These are phyloP conservation scores for Nansenia antarctica DNA, from an alignment of 2,113 vertebrate genomes.

Conservation along the genomic window DNA sequence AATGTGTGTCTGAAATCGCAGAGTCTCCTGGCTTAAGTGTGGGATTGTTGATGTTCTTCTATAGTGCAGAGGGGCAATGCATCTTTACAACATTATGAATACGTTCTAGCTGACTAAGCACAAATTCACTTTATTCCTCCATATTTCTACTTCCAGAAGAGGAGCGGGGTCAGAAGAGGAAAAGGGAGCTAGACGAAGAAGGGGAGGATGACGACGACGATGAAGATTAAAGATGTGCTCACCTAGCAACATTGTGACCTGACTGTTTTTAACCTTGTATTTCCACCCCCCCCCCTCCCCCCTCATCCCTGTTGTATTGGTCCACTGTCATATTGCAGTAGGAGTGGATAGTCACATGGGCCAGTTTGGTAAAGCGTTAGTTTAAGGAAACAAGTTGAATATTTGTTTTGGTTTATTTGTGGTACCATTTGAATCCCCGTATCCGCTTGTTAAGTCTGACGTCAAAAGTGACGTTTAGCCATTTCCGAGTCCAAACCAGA, in stretches of 20 bases:
- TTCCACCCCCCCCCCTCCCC: slow-evolving; percentile 64
- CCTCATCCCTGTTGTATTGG: slow-evolving; percentile 56
- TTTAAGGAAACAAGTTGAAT: slow-evolving; percentile 38
- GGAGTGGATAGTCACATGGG: slow-evolving; percentile 80
- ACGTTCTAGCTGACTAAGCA: too few relatives aligned
- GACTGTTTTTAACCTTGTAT: slow-evolving; percentile 89
- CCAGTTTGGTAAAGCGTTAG: slow-evolving; percentile 62
- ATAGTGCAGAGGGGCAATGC: too few relatives aligned
- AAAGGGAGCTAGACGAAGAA: slow-evolving; percentile 94
- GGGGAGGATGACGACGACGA: slow-evolving; percentile 93
- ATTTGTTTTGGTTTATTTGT: slow-evolving; percentile 24
- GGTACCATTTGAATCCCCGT: slow-evolving; percentile 52
- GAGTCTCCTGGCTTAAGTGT: too few relatives aligned
- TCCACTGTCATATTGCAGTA: slow-evolving; percentile 87
- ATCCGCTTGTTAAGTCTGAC: too few relatives aligned
- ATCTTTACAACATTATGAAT: too few relatives aligned
- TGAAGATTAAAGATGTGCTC: slow-evolving; percentile 76
- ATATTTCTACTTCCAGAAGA: slow-evolving; percentile 84
- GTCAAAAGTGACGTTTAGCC: too few relatives aligned
- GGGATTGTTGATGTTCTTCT: too few relatives aligned
- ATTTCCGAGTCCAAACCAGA: too few relatives aligned
- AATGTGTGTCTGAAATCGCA: too few relatives aligned
- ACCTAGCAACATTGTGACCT: slow-evolving; percentile 85
- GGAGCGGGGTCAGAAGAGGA: slow-evolving; percentile 91
- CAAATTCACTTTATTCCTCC: too few relatives aligned